Conservation (phyloP, 2,888 invertebrate species). For the Torymus aiolomorphi region DNA sequence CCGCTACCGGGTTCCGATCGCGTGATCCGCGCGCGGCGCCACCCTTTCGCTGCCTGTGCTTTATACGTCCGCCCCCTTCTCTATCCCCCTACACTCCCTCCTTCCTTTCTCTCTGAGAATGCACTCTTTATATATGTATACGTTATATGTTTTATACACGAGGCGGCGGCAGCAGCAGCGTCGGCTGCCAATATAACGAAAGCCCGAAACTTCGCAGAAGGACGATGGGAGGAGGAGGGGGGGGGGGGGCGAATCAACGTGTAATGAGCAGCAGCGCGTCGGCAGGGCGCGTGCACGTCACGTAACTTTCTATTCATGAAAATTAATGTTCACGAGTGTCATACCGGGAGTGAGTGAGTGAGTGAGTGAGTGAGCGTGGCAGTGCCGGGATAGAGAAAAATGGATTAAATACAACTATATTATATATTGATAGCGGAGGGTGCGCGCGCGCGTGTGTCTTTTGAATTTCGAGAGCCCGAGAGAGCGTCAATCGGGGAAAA, state of each 20-base stretch:
- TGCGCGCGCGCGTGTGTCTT: not conserved
- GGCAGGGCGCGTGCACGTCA: constrained; percentile 31
- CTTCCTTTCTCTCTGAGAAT: not conserved
- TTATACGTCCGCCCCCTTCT: constrained; percentile 45
- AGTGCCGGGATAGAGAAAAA: constrained; percentile 5
- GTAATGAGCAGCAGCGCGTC: constrained; percentile 34
- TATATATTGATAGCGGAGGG: too few relatives aligned
- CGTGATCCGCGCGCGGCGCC: constrained; percentile 66
- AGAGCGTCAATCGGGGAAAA: too few relatives aligned
- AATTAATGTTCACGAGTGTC: constrained; percentile 36
- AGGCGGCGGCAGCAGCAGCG: not conserved
- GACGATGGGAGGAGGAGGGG: not conserved
- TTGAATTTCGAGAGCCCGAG: not conserved
- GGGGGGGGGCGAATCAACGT: constrained; percentile 34
- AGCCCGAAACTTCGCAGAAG: constrained; percentile 45
- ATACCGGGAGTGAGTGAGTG: not conserved
- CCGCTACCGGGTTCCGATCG: constrained; percentile 66
- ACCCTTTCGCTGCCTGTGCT: constrained; percentile 64
- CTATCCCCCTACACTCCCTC: constrained; percentile 37
- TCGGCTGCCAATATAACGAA: constrained; percentile 33
- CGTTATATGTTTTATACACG: constrained; percentile 36
- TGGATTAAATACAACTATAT: constrained; percentile 16
- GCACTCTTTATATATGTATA: constrained; percentile 38
- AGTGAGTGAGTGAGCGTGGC: too few relatives aligned
- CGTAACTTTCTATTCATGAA: constrained; percentile 48